Evolutionary conservation across 2,113 vertebrate species (phyloP).

Genomic region (Nesogale talazaci): DNA sequence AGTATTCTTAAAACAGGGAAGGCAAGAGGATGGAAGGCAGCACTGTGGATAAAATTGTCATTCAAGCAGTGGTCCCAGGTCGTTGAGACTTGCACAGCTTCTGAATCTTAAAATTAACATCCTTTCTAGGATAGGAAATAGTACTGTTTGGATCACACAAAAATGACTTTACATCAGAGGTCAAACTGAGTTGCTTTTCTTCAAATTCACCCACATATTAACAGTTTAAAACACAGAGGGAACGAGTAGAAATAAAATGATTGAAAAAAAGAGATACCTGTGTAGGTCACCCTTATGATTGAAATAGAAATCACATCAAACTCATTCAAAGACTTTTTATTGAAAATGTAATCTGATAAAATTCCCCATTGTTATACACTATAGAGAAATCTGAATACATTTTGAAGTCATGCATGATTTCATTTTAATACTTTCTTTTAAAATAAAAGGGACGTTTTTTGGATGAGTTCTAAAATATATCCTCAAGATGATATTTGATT

Average conservation of each 20-base stretch:
- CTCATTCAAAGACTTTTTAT: constrained; percentile 71
- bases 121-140: constrained; percentile 49
- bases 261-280: constrained; percentile 29
- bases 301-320: constrained; percentile 72
- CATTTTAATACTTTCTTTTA: constrained; percentile 66
- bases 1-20: constrained; percentile 66
- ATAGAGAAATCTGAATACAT: constrained; percentile 74
- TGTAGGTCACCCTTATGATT: constrained; percentile 69
- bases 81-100: background rate
- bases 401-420: constrained; percentile 70
- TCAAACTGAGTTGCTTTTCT: constrained; percentile 66
- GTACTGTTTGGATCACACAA: constrained; percentile 62
- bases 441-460: constrained; percentile 48
- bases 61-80: constrained; percentile 58
- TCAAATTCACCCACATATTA: constrained; percentile 61
- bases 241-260: constrained; percentile 59
- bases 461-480: constrained; percentile 48
- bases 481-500: constrained; percentile 53
- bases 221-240: constrained; percentile 68
- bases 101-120: constrained; percentile 66
- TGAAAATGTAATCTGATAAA: constrained; percentile 79
- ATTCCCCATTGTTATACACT: constrained; percentile 72
- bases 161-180: constrained; percentile 76
- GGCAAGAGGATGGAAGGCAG: constrained; percentile 40
- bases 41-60: constrained; percentile 73